Evolutionary conservation across 1,140 invertebrate species (phyloP).

Genomic region (Harpegnathos saltator): DNA sequence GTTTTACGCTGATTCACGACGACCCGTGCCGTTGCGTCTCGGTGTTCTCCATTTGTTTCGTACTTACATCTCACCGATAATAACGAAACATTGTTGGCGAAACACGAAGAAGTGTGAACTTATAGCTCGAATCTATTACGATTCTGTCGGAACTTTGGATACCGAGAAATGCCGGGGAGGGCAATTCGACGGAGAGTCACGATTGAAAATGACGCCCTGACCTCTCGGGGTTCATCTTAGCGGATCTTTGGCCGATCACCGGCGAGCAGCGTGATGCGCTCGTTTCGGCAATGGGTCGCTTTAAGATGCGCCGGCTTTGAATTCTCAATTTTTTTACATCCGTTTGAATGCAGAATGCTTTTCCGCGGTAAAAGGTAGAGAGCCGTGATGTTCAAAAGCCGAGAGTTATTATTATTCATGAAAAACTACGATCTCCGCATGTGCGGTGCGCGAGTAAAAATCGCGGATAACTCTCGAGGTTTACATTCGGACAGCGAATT

Average conservation of each 20-base stretch:
- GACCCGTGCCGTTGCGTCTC: background rate
- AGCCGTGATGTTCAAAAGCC: background rate
- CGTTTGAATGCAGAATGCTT: conserved; percentile 35
- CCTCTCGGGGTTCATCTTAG: background rate
- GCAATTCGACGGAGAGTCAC: conserved; percentile 31
- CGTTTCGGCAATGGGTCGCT: no score
- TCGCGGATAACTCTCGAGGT: conserved; percentile 7
- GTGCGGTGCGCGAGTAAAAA: background rate
- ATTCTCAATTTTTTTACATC: conserved; percentile 20
- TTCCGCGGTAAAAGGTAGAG: background rate
- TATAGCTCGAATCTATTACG: background rate
- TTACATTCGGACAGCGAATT: conserved; percentile 12
- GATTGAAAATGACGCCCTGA: conserved; percentile 41
- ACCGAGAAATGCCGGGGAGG: background rate
- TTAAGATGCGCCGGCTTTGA: no score
- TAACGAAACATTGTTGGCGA: background rate
- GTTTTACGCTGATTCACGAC: background rate
- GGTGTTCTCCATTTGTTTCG: background rate
- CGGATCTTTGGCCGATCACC: conserved; percentile 22
- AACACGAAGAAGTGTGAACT: background rate
- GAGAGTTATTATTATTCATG: conserved; percentile 50
- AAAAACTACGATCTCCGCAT: background rate
- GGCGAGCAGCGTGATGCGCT: background rate
- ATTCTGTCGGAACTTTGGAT: conserved; percentile 26
- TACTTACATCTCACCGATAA: background rate